Conservation (phyloP, 1,140 invertebrate species). For the Copidosoma floridanum region DNA sequence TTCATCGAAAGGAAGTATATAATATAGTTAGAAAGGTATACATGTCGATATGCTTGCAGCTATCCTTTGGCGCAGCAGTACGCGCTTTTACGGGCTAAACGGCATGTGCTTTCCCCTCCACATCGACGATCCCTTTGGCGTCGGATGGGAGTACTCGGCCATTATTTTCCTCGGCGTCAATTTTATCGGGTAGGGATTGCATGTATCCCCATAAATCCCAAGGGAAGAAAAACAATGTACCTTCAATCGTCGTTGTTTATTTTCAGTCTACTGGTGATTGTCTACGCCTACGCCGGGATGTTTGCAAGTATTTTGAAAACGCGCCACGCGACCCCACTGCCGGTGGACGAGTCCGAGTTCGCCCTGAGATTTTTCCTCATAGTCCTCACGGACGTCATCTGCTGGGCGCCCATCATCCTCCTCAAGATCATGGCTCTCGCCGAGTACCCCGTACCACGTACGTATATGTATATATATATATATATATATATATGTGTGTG, state of each 20-base stretch:
- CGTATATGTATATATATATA: too few species aligned
- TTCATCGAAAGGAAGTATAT: too few species aligned
- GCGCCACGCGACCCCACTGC: slow-evolving; percentile 61
- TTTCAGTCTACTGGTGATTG: slow-evolving; percentile 63
- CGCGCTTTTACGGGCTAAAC: slow-evolving; percentile 69
- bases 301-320: slow-evolving; percentile 66
- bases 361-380: slow-evolving; percentile 74
- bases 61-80: slow-evolving; percentile 64
- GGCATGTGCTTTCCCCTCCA: slow-evolving; percentile 75
- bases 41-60: slow-evolving; percentile 53
- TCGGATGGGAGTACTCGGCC: slow-evolving; percentile 75
- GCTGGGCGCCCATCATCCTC: slow-evolving; percentile 74
- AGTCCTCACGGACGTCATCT: slow-evolving; percentile 70
- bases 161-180: slow-evolving; percentile 74
- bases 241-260: slow-evolving; percentile 13
- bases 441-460: slow-evolving; percentile 48
- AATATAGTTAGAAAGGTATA: too few species aligned
- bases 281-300: slow-evolving; percentile 64
- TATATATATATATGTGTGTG: too few species aligned
- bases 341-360: slow-evolving; percentile 66
- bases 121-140: slow-evolving; percentile 67
- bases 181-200: slow-evolving; percentile 54
- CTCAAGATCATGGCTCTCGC: slow-evolving; percentile 68
- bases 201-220: too few species aligned
- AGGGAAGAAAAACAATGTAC: too few species aligned